Percentiles rank a stretch among this genome's conserved stretches.
phyloP scores from a whole-genome alignment of 2,797 vertebrate species.

The Glyptemys insculpta region DNA sequence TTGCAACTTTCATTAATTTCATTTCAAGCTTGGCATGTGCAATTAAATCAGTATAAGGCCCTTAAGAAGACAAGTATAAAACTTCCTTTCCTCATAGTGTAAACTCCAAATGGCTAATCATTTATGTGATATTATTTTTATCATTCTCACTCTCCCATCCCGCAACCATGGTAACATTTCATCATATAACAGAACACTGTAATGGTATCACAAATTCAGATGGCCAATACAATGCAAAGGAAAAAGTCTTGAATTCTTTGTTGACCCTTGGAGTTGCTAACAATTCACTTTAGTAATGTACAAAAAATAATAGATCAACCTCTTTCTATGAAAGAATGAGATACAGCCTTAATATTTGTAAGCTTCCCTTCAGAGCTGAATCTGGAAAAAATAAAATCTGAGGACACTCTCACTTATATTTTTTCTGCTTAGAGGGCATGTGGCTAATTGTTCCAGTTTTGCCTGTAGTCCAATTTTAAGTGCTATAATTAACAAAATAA shows the following conservation, averaged over 20 bases:
- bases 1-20: background rate
- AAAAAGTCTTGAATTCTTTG: background rate
- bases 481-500: background rate
- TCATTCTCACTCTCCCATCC: background rate
- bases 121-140: background rate
- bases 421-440: background rate
- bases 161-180: background rate
- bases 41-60: background rate
- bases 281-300: background rate
- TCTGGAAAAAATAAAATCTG: background rate
- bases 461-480: background rate
- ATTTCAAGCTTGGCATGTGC: background rate
- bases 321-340: background rate
- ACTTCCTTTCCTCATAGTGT: background rate
- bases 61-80: background rate
- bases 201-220: background rate
- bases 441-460: background rate
- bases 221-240: background rate
- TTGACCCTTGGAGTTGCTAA: background rate
- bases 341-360: background rate
- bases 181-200: background rate
- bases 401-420: background rate
- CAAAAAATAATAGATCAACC: background rate
- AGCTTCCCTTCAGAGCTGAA: background rate
- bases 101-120: background rate